A percentile compares a stretch with the other conserved stretches of the same genome.
Evolutionary conservation across 2,888 invertebrate genomes (phyloP).

Genomic region (Antitype chi): DNA sequence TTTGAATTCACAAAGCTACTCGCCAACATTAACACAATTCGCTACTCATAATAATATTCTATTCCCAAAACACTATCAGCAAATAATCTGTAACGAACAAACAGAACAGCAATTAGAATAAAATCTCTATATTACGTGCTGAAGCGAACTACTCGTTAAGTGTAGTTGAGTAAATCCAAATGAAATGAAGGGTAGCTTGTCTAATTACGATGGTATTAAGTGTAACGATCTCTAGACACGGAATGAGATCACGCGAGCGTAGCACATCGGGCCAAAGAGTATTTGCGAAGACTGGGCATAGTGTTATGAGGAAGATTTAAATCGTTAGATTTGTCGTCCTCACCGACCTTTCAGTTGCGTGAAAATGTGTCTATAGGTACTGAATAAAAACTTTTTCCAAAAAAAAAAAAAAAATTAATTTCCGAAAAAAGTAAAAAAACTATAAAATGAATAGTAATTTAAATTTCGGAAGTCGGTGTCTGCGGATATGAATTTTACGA

Average conservation of each 20-base stretch:
- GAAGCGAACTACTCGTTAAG: constrained; percentile 61
- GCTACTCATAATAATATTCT: constrained; percentile 6
- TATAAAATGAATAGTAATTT: too few relatives aligned
- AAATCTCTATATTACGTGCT: constrained; percentile 68
- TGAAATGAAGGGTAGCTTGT: constrained; percentile 75
- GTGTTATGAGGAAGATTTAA: neutral
- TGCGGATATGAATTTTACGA: too few relatives aligned
- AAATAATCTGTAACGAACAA: constrained; percentile 25
- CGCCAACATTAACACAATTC: neutral
- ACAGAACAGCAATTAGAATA: constrained; percentile 53
- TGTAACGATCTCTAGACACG: constrained; percentile 76
- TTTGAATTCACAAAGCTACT: constrained; percentile 8
- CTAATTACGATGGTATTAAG: constrained; percentile 76
- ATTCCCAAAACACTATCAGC: constrained; percentile 8
- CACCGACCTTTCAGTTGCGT: too few relatives aligned
- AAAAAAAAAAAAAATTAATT: too few relatives aligned
- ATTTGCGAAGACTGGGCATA: constrained; percentile 24
- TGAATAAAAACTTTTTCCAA: neutral
- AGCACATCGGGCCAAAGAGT: constrained; percentile 36
- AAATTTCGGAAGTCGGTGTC: too few relatives aligned
- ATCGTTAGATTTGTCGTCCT: neutral
- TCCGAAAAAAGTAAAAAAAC: too few relatives aligned
- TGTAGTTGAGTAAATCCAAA: constrained; percentile 72
- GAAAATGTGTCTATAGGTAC: neutral
- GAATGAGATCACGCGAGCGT: constrained; percentile 74